These are phyloP conservation scores for Rhopalosiphum nymphaeae DNA, from an alignment of 2,888 invertebrate species.

Conservation along the genomic window DNA sequence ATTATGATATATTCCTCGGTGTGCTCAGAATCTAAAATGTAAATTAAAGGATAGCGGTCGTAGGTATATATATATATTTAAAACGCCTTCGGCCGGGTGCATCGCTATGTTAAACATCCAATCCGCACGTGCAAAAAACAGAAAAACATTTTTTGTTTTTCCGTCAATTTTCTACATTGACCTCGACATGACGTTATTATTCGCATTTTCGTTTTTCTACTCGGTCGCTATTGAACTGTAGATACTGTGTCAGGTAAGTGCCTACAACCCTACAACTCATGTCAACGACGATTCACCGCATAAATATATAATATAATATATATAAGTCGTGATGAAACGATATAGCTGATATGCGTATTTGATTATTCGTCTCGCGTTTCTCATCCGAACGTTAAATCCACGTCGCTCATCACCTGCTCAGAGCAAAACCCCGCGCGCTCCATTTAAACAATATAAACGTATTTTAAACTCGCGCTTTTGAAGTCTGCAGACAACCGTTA, in stretches of 20 bases:
- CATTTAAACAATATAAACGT: not conserved
- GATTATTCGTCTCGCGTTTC: conserved; percentile 35
- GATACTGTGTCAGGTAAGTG: no score
- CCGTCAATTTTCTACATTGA: not conserved
- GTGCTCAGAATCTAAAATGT: not conserved
- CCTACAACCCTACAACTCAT: not conserved
- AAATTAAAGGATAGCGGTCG: not conserved
- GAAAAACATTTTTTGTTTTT: not conserved
- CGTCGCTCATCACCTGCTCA: not conserved
- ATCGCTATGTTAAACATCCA: not conserved
- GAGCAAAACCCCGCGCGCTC: not conserved
- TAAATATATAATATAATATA: no score
- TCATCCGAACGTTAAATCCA: not conserved
- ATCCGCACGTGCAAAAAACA: not conserved
- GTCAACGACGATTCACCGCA: not conserved
- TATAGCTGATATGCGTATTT: not conserved
- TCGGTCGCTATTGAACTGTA: not conserved
- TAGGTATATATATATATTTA: not conserved
- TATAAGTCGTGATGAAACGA: not conserved
- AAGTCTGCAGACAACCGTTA: not conserved
- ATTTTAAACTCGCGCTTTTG: conserved; percentile 29
- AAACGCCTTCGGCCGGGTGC: not conserved
- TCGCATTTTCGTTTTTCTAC: not conserved
- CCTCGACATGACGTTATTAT: not conserved
- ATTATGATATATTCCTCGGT: not conserved